Evolutionary conservation across 2,888 invertebrate species (phyloP).

Genomic region (Mythimna impura): DNA sequence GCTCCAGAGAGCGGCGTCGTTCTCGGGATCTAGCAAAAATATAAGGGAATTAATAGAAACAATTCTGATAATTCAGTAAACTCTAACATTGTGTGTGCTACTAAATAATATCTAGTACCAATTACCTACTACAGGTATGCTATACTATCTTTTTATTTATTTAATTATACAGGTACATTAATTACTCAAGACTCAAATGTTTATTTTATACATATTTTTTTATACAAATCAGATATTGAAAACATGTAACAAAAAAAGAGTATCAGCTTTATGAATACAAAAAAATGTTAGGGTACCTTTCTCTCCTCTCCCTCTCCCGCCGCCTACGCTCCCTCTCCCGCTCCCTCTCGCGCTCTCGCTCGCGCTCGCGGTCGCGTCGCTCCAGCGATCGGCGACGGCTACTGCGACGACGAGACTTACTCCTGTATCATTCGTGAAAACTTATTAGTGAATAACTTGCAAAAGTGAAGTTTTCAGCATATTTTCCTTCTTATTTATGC

Average conservation of each 20-base stretch:
- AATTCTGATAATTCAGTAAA: neutral
- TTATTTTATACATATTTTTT: conserved; percentile 20
- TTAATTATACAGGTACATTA: conserved; percentile 14
- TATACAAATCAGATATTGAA: neutral
- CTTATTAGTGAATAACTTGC: conserved; percentile 26
- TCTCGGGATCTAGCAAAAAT: conserved; percentile 82
- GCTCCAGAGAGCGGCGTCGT: conserved; percentile 88
- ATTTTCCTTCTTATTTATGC: conserved; percentile 23
- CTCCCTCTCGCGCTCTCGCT: conserved; percentile 82
- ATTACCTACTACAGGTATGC: neutral
- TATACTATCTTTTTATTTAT: conserved; percentile 5
- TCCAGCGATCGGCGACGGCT: conserved; percentile 87
- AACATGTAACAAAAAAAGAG: neutral
- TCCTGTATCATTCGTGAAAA: conserved; percentile 68
- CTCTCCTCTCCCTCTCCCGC: conserved; percentile 83
- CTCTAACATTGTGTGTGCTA: neutral
- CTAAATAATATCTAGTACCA: neutral
- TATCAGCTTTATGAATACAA: neutral
- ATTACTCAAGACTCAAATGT: neutral
- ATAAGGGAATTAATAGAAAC: neutral
- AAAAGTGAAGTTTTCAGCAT: neutral
- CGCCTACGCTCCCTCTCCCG: conserved; percentile 78
- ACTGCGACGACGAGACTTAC: conserved; percentile 85
- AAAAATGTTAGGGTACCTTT: conserved; percentile 72
- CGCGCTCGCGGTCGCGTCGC: conserved; percentile 85